Conservation (phyloP, 2,797 vertebrate genomes). For the Pseudomugil gertrudae region DNA sequence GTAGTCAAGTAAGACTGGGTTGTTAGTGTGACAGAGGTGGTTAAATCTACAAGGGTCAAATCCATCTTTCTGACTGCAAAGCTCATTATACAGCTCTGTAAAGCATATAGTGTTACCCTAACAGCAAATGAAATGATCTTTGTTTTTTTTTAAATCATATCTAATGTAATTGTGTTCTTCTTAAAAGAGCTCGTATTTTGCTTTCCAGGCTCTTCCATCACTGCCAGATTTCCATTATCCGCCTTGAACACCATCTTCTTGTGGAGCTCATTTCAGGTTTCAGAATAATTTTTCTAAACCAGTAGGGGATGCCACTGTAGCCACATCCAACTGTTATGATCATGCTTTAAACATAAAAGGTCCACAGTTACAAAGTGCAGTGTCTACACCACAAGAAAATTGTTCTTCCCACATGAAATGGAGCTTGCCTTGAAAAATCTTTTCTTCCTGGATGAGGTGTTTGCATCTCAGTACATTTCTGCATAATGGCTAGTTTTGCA, state of each 20-base stretch:
- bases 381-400: background rate
- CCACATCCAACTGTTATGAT: background rate
- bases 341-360: too few species aligned
- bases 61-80: constrained; percentile 10
- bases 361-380: too few species aligned
- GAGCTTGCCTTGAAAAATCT: background rate
- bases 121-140: constrained; percentile 2
- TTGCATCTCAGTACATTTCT: background rate
- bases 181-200: constrained; percentile 1
- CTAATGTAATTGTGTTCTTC: background rate
- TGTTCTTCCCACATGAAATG: background rate
- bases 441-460: background rate
- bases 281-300: background rate
- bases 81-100: constrained; percentile 1
- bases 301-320: background rate
- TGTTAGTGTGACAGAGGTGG: background rate
- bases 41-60: constrained; percentile 24
- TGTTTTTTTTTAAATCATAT: constrained; percentile 1
- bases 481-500: background rate
- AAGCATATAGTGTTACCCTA: constrained; percentile 18
- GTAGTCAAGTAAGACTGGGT: too few species aligned
- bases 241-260: background rate
- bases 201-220: background rate
- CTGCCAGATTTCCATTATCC: too few species aligned
- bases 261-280: background rate